These are phyloP conservation scores for Amblyopsis rosae DNA, from an alignment of 2,113 vertebrate genomes.

Conservation along the genomic window DNA sequence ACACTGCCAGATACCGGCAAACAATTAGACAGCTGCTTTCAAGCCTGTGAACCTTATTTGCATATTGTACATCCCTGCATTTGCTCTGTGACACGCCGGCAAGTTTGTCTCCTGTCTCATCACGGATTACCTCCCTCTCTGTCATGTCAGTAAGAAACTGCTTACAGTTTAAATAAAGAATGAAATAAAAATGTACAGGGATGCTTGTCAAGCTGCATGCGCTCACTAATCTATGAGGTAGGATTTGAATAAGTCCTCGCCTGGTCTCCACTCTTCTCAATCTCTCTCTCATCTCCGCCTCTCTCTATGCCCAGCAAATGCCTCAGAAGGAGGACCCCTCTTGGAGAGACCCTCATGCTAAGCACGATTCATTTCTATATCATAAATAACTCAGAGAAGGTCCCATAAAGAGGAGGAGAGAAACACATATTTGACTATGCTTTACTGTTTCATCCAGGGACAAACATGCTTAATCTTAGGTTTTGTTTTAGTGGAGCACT, in stretches of 20 bases:
- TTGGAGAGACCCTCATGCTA: slow-evolving; percentile 67
- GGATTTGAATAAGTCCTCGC: slow-evolving; percentile 81
- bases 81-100: slow-evolving; percentile 56
- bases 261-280: slow-evolving; percentile 39
- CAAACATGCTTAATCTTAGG: slow-evolving; percentile 55
- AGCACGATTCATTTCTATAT: slow-evolving; percentile 79
- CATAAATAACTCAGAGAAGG: slow-evolving; percentile 77
- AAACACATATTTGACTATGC: slow-evolving; percentile 61
- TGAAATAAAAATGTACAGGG: slow-evolving; percentile 72
- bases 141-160: slow-evolving; percentile 64
- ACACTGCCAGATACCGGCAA: slow-evolving; percentile 66
- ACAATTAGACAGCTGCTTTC: slow-evolving; percentile 61
- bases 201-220: slow-evolving; percentile 72
- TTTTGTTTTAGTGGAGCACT: slow-evolving; percentile 58
- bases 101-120: slow-evolving; percentile 72
- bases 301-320: slow-evolving; percentile 57
- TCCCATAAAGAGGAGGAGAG: slow-evolving; percentile 49
- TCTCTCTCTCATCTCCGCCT: slow-evolving; percentile 56
- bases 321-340: slow-evolving; percentile 70
- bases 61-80: slow-evolving; percentile 67
- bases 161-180: slow-evolving; percentile 63
- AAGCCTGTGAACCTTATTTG: slow-evolving; percentile 63
- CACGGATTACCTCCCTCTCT: slow-evolving; percentile 75
- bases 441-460: slow-evolving; percentile 47
- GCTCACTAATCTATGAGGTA: slow-evolving; percentile 79